phyloP scores from a whole-genome alignment of 2,888 invertebrate genomes.

The Microctonus hyperodae region DNA sequence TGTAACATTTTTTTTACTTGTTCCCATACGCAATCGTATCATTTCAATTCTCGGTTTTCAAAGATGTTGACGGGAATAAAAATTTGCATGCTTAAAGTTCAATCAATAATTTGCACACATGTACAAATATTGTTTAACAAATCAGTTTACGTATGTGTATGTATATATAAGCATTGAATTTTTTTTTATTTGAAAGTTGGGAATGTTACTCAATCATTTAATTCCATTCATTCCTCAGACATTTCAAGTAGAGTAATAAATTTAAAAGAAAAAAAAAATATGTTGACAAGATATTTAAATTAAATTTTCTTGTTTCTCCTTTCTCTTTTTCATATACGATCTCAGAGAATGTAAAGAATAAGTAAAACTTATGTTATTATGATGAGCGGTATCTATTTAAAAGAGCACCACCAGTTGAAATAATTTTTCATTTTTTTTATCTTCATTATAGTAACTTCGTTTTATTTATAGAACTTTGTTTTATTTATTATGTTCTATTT shows the following conservation, averaged over 20 bases:
- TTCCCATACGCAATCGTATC: constrained; percentile 56
- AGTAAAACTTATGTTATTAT: constrained; percentile 2
- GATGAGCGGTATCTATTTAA: constrained; percentile 23
- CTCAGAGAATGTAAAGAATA: constrained; percentile 2
- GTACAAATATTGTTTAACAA: constrained; percentile 29
- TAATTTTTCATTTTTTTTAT: constrained; percentile 12
- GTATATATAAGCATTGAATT: constrained; percentile 54
- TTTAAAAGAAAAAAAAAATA: no score
- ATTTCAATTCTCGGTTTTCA: constrained; percentile 43
- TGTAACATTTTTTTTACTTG: constrained; percentile 55
- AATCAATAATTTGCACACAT: constrained; percentile 32
- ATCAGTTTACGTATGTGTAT: constrained; percentile 18
- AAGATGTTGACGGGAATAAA: constrained; percentile 48
- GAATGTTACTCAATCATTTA: constrained; percentile 42
- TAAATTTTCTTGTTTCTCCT: constrained; percentile 5
- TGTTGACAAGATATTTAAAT: constrained; percentile 13
- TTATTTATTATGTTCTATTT: not conserved
- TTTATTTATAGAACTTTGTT: constrained; percentile 9
- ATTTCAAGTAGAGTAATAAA: not conserved
- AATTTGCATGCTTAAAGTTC: constrained; percentile 56
- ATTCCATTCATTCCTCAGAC: constrained; percentile 16
- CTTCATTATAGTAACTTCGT: not conserved
- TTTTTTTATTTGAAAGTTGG: constrained; percentile 51
- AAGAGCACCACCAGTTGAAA: constrained; percentile 28
- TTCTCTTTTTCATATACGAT: not conserved